phyloP scores from a whole-genome alignment of 2,113 vertebrate species.

The Brachyhypopomus gauderio region DNA sequence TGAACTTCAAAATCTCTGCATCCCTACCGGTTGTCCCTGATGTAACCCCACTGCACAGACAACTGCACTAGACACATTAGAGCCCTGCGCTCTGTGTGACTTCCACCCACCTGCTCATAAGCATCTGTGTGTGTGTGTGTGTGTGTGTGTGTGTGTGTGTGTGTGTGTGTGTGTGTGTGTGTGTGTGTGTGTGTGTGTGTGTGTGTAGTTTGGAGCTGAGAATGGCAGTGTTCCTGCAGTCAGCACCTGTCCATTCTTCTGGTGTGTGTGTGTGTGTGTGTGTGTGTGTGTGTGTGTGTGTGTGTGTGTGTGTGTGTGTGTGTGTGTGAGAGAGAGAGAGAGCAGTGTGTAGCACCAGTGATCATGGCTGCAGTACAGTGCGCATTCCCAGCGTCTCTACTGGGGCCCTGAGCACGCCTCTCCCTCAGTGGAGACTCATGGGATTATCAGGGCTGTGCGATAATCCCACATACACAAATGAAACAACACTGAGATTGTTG shows the following conservation, averaged over 20 bases:
- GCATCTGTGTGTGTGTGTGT: conserved; percentile 40
- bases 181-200: conserved; percentile 9
- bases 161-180: conserved; percentile 7
- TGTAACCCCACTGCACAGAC: not conserved
- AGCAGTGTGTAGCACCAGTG: too few species aligned
- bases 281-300: not conserved
- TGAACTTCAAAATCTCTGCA: not conserved
- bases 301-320: conserved; percentile 3
- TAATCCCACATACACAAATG: too few species aligned
- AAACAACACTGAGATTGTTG: too few species aligned
- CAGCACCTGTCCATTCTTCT: conserved; percentile 19
- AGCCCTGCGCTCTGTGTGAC: not conserved
- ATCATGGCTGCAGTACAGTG: too few species aligned
- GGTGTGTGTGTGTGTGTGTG: not conserved
- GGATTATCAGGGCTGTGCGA: too few species aligned
- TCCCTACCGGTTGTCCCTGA: not conserved
- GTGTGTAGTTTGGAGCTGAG: not conserved
- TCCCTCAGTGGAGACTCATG: too few species aligned
- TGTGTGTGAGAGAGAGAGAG: not conserved
- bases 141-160: conserved; percentile 12
- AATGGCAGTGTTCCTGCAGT: not conserved
- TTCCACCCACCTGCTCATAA: conserved; percentile 16
- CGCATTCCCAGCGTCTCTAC: too few species aligned
- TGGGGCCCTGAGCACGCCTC: too few species aligned
- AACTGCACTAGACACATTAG: conserved; percentile 20